These are phyloP conservation scores for Plestiodon gilberti DNA, from an alignment of 2,113 vertebrate genomes.

Conservation along the genomic window DNA sequence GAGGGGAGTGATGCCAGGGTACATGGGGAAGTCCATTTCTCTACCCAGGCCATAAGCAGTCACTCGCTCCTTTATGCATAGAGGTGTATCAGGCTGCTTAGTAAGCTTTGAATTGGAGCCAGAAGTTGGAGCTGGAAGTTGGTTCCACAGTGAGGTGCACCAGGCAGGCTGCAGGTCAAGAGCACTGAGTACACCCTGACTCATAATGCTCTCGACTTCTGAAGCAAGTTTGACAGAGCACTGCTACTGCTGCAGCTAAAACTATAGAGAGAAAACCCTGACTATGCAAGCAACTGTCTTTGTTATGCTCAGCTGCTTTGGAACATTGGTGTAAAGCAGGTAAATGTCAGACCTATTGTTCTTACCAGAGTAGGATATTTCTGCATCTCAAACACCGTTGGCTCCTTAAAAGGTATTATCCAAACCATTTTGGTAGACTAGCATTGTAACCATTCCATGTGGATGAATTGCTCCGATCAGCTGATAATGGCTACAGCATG, in stretches of 20 bases:
- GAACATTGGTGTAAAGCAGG: not conserved
- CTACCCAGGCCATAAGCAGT: not conserved
- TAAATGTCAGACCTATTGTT: not conserved
- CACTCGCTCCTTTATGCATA: not conserved
- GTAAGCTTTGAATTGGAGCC: not conserved
- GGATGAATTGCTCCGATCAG: not conserved
- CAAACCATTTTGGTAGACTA: not conserved
- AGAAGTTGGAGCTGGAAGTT: not conserved
- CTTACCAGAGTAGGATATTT: not conserved
- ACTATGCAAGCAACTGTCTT: not conserved
- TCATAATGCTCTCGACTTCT: not conserved
- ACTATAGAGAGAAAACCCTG: not conserved
- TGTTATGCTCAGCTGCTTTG: not conserved
- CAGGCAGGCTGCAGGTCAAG: not conserved
- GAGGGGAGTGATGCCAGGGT: no score
- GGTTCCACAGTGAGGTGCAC: not conserved
- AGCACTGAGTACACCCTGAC: not conserved
- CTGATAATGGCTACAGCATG: not conserved
- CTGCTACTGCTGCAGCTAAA: not conserved
- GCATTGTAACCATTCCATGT: not conserved
- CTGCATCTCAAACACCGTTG: not conserved
- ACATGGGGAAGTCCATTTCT: not conserved
- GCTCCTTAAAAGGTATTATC: not conserved
- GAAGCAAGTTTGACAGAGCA: not conserved
- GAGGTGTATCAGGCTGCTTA: not conserved